Evolutionary conservation across 92 coral and sea anemone species (phyloP).

Genomic region (Parazoanthus atlanticus): DNA sequence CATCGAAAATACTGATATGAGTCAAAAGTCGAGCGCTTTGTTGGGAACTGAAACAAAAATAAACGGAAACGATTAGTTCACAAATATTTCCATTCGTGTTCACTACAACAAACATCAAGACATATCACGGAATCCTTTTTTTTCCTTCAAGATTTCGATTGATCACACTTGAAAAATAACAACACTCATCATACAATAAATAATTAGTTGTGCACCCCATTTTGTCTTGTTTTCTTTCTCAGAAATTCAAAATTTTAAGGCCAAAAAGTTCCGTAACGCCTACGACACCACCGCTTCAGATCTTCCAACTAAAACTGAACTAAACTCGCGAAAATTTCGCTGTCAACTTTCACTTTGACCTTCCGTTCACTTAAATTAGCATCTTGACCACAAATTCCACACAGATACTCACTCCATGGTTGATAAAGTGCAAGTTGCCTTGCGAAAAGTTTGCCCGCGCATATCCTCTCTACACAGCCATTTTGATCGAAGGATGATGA

Average conservation of each 20-base stretch:
- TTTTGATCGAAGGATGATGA: conserved; percentile 84
- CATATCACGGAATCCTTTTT: background rate
- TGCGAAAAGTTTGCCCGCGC: conserved; percentile 51
- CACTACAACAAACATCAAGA: background rate
- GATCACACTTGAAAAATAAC: background rate
- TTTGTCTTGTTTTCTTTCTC: background rate
- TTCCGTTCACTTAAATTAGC: background rate
- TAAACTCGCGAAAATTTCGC: background rate
- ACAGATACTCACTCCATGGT: conserved; percentile 88
- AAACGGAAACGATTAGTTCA: conserved; percentile 4
- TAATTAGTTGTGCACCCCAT: background rate
- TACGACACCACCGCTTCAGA: background rate
- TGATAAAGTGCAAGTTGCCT: conserved; percentile 69
- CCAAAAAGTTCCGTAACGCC: background rate
- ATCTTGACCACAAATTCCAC: background rate
- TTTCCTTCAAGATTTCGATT: background rate
- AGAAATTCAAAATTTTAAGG: background rate
- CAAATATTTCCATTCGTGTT: background rate
- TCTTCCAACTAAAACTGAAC: background rate
- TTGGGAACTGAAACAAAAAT: conserved; percentile 55
- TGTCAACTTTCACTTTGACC: background rate
- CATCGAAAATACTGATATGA: conserved; percentile 49
- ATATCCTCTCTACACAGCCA: conserved; percentile 69
- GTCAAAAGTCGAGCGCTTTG: conserved; percentile 45
- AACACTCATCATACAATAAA: background rate